Evolutionary conservation across 2,888 invertebrate species (phyloP).

Genomic region (Auanema sp.): DNA sequence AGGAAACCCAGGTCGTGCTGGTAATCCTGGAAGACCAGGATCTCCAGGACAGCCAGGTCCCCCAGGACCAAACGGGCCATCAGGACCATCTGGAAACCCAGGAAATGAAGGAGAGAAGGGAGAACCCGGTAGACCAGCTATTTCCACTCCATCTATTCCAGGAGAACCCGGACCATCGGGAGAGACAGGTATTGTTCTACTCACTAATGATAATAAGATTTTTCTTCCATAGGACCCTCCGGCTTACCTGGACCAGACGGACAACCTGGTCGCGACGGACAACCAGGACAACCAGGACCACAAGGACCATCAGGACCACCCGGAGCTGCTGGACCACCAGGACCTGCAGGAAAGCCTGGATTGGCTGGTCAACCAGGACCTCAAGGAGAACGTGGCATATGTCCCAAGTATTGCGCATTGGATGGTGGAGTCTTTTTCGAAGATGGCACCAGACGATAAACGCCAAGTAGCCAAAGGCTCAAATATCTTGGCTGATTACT

Average conservation of each 20-base stretch:
- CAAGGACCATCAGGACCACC: slow-evolving; percentile 57
- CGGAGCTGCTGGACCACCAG: slow-evolving; percentile 50
- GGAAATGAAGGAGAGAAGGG: slow-evolving; percentile 55
- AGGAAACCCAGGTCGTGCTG: slow-evolving; percentile 51
- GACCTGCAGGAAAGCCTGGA: slow-evolving; percentile 41
- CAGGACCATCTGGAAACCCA: slow-evolving; percentile 49
- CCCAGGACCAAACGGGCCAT: slow-evolving; percentile 49
- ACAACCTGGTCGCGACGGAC: slow-evolving; percentile 57
- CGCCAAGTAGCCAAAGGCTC: no score
- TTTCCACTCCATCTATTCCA: slow-evolving; percentile 53
- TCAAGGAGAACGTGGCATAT: slow-evolving; percentile 53
- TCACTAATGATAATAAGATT: no score
- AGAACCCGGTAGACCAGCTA: slow-evolving; percentile 55
- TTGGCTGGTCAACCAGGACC: slow-evolving; percentile 54
- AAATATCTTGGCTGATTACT: no score
- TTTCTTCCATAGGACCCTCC: slow-evolving; percentile 49
- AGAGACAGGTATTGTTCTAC: slow-evolving; percentile 34
- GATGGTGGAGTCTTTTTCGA: slow-evolving; percentile 57
- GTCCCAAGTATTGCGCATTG: slow-evolving; percentile 52
- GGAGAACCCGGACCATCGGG: slow-evolving; percentile 61
- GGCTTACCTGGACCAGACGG: slow-evolving; percentile 57
- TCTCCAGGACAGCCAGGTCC: slow-evolving; percentile 50
- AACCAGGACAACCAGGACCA: slow-evolving; percentile 51
- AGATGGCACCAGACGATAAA: slow-evolving; percentile 28
- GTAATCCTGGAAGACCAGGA: slow-evolving; percentile 59